Base-by-base conservation (phyloP, 2,797 vertebrate species). In the Calcarius lapponicus region DNA sequence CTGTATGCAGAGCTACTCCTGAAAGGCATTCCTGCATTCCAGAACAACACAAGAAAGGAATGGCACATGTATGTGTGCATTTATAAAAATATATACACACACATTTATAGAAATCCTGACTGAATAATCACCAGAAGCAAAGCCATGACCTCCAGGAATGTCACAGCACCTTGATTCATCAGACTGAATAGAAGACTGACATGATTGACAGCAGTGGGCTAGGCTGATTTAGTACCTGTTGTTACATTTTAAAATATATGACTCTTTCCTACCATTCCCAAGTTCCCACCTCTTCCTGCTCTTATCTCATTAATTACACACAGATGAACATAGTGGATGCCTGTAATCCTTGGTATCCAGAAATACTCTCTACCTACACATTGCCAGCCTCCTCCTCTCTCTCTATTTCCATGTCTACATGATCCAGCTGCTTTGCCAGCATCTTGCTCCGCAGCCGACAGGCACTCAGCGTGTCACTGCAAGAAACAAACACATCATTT, bases 391-490 rank as follows among this genome's bases (percentile, higher is more conserved):
- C 93, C 94, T 96, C 97, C 93, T 98, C 98, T 10, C 24, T 78
- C 64, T 97, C 88, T 6, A 98, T 98, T 89, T 98, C 95, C 9
- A 43, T 60, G 36, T 98, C 98, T 96, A 98, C 86, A 8, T 32
- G 53, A 36, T 96, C 96, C 95, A 98, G 98, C 94, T 98, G 98
- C 76, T 96, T 91, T 95, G 91, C 34, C 66, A 99, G 90, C 79
- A 92, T 88, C 64, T 95, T 71, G 31, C 98, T 97, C 88, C 94
- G 97, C 90, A 97, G 96, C 51, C 42, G 97, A 87, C 98, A 98
- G 50, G 98, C 95, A 19, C 83, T 96, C 79, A 99, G 97, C 79
- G 98, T 97, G 72, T 97, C 97, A 72, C 98, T 98, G 93, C 61
- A 96, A 95, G 11, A 61, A 58, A 70, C 18, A 74, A 82, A 86